Evolutionary conservation across 1,140 invertebrate species (phyloP), one percentile per base, ranked within the genome.

Genomic region (Brachionus manjavacas): DNA sequence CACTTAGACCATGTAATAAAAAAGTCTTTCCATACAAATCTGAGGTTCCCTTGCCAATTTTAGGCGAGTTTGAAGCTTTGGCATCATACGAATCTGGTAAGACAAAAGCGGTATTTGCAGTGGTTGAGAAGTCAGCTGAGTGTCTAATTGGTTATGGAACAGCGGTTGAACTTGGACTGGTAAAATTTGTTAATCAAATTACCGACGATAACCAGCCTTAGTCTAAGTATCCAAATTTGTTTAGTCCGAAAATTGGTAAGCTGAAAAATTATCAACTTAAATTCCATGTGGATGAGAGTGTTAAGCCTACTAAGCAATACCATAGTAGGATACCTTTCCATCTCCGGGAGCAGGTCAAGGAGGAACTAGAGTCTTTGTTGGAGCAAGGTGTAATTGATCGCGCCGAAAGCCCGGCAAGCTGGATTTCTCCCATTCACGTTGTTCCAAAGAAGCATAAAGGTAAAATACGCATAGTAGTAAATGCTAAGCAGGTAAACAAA

Each of bases 351-450:
- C 85, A 86, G 52, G 85, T 86, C 0, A 85, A 85, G 49, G 64
- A 68, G 11, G 85, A 87, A 80, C 49, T 87, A 16, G 68, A 85
- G 1, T 74, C 85, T 25, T 70, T 87, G 20, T 16, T 85, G 39
- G 25, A 85, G 20, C 25, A 41, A 31, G 86, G 86, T 60, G 86
- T 88, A 12, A 85, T 87, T 74, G 87, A 86, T 80, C 86, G 85
- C 23, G 86, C 84, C 43, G 84, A 84, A 23, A 16, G 49, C 11
- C 85, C 87, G 28, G 87, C 87, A 11, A 85, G 85, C 1, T 87
- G 86, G 87, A 84, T 87, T 9, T 87, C 86, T 20, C 85, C 86
- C 14, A 85, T 87, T 20, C 85, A 86, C 14, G 78, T 84, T 35
- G 52, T 72, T 8, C 84, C 66, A 55, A 86, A 86, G 28, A 31